Percentiles rank a stretch among this genome's conserved stretches.
Evolutionary conservation across 2,797 vertebrate genomes (phyloP).

Genomic region (Aulostomus chinensis): DNA sequence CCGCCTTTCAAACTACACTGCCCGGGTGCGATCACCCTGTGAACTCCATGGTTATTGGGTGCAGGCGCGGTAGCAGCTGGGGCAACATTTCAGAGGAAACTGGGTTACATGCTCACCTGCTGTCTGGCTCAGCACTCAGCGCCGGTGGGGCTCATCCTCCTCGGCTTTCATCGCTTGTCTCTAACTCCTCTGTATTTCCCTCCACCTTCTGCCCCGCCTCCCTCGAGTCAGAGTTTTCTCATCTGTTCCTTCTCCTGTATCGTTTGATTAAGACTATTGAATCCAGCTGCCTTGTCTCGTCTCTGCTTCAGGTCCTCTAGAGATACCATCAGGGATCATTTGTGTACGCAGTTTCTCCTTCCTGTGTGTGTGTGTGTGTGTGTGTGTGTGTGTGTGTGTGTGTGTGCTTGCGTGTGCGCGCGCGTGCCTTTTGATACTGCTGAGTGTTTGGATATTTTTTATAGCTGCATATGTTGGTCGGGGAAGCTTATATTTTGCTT

Average conservation of each 20-base stretch:
- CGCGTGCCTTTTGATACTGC: slow-evolving; percentile 15
- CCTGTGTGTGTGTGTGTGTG: slow-evolving; percentile 4
- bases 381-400: not conserved
- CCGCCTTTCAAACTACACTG: not conserved
- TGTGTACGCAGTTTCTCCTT: slow-evolving; percentile 30
- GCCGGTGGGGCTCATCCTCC: slow-evolving; percentile 31
- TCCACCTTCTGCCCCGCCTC: slow-evolving; percentile 11
- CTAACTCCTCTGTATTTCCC: not conserved
- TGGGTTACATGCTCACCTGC: slow-evolving; percentile 44
- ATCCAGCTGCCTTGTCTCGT: slow-evolving; percentile 41
- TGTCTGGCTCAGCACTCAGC: slow-evolving; percentile 28
- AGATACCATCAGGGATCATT: slow-evolving; percentile 43
- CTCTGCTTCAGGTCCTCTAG: slow-evolving; percentile 34
- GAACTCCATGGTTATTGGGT: slow-evolving; percentile 34
- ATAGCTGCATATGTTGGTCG: slow-evolving; percentile 20
- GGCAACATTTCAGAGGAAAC: slow-evolving; percentile 39
- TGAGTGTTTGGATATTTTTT: slow-evolving; percentile 30
- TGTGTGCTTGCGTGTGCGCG: slow-evolving; percentile 3
- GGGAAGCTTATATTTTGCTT: slow-evolving; percentile 21
- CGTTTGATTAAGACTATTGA: slow-evolving; percentile 60
- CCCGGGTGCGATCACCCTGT: slow-evolving; percentile 18
- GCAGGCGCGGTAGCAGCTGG: slow-evolving; percentile 20
- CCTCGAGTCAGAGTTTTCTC: slow-evolving; percentile 29
- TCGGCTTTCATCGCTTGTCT: slow-evolving; percentile 35
- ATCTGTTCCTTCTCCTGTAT: slow-evolving; percentile 40